phyloP scores from a whole-genome alignment of 2,797 vertebrate genomes.

The Strix occidentalis region DNA sequence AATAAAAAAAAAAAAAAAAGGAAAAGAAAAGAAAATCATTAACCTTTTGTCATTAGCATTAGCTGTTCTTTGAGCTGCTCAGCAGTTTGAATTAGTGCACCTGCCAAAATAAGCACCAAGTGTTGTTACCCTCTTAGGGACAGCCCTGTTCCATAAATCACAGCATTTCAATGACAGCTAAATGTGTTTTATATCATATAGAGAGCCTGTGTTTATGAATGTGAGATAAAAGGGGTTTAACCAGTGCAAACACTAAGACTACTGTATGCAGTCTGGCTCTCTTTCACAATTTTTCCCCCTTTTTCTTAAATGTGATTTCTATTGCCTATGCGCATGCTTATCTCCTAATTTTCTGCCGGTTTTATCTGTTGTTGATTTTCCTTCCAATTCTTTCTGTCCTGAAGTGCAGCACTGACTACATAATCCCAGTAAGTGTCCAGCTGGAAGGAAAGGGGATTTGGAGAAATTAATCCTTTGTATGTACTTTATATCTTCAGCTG shows the following conservation, averaged over 20 bases:
- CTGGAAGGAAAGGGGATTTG: not conserved
- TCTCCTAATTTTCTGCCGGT: not conserved
- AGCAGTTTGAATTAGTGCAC: slow-evolving; percentile 73
- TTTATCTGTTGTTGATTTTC: not conserved
- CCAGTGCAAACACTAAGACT: slow-evolving; percentile 66
- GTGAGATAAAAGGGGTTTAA: slow-evolving; percentile 72
- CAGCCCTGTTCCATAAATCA: slow-evolving; percentile 71
- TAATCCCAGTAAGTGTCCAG: not conserved
- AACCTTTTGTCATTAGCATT: slow-evolving; percentile 77
- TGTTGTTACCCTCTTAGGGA: slow-evolving; percentile 73
- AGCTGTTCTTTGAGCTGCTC: slow-evolving; percentile 64
- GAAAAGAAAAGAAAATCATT: slow-evolving; percentile 68
- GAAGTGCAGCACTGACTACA: not conserved
- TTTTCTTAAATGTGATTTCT: slow-evolving; percentile 12
- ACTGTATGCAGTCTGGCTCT: slow-evolving; percentile 64
- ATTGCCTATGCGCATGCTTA: not conserved
- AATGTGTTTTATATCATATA: slow-evolving; percentile 72
- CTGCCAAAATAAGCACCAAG: slow-evolving; percentile 80
- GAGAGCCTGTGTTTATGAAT: slow-evolving; percentile 74
- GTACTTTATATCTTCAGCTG: not conserved
- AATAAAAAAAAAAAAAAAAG: not conserved
- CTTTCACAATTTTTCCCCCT: not conserved
- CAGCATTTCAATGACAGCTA: slow-evolving; percentile 66
- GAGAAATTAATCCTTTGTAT: not conserved
- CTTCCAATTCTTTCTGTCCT: not conserved